These are phyloP conservation scores for Eonycteris spelaea DNA, from an alignment of 2,113 vertebrate genomes.

Conservation along the genomic window DNA sequence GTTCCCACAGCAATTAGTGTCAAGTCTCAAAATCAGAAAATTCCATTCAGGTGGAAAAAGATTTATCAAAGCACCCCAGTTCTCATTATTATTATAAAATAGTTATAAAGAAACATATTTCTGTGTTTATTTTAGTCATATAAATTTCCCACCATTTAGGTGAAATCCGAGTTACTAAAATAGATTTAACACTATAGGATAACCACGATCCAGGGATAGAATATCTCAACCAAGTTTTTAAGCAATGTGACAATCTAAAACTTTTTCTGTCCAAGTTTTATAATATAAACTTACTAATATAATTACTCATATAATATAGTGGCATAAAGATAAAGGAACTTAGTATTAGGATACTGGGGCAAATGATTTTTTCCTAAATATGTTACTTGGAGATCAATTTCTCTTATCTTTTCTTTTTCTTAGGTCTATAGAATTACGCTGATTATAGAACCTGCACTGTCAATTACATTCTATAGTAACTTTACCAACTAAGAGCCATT, in stretches of 20 bases:
- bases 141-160: background rate
- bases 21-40: background rate
- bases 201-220: background rate
- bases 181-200: background rate
- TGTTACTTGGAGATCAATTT: background rate
- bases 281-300: background rate
- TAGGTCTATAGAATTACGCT: background rate
- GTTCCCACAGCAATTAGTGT: background rate
- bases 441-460: background rate
- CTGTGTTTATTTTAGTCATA: background rate
- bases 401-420: background rate
- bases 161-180: background rate
- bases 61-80: background rate
- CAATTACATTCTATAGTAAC: background rate
- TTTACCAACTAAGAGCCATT: background rate
- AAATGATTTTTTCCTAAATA: background rate
- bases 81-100: background rate
- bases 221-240: background rate
- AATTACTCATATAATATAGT: background rate
- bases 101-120: background rate
- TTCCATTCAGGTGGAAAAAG: background rate
- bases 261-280: background rate
- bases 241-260: background rate
- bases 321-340: background rate
- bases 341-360: background rate